Conservation (phyloP, 1,140 invertebrate species). For the Ridgeia piscesae region DNA sequence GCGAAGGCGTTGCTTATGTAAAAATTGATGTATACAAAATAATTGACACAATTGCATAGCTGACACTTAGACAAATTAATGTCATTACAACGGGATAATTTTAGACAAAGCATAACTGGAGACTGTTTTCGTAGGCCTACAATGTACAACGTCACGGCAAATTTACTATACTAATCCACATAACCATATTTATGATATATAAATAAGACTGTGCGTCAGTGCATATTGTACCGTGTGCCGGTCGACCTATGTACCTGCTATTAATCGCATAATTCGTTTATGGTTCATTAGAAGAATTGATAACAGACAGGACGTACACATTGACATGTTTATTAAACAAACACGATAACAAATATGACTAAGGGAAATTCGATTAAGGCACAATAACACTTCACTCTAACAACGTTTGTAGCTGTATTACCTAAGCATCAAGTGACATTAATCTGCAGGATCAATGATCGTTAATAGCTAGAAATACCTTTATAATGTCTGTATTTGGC, state of each 20-base stretch:
- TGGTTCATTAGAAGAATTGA: neutral
- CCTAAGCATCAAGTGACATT: neutral
- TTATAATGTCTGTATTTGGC: neutral
- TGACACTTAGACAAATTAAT: neutral
- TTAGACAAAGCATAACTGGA: neutral
- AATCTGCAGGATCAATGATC: neutral
- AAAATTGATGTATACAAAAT: neutral
- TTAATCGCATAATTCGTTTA: too few species aligned
- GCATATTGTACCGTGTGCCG: neutral
- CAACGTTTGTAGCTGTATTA: neutral
- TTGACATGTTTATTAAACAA: neutral
- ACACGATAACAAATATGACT: neutral
- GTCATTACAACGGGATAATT: neutral
- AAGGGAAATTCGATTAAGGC: neutral
- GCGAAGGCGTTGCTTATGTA: neutral
- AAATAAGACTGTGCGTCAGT: neutral
- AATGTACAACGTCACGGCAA: too few species aligned
- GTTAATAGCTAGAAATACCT: neutral
- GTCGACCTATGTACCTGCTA: too few species aligned
- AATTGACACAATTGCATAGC: neutral
- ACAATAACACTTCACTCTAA: neutral
- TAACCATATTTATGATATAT: neutral
- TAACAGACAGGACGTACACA: neutral
- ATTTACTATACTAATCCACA: neutral
- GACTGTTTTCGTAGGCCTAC: neutral